Evolutionary conservation across 2,888 invertebrate genomes (phyloP).

Genomic region (Hypolimnas misippus): DNA sequence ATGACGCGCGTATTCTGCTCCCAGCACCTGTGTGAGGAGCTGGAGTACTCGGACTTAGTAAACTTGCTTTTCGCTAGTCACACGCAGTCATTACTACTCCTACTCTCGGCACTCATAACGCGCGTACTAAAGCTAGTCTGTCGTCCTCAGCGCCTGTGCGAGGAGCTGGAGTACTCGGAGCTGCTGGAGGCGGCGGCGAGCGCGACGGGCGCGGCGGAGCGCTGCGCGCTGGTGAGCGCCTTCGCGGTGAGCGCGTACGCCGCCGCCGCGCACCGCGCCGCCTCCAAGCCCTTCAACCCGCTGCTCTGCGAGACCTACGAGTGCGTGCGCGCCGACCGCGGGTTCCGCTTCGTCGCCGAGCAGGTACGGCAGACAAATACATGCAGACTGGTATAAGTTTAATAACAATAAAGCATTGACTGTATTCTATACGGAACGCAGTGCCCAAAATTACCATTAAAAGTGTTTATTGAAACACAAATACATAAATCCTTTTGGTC

Average conservation of each 20-base stretch:
- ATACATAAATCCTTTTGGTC: neutral
- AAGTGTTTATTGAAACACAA: neutral
- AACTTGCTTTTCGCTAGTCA: too few relatives aligned
- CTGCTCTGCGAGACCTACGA: conserved; percentile 93
- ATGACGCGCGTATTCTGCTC: too few relatives aligned
- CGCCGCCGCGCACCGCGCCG: conserved; percentile 88
- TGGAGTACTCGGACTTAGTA: too few relatives aligned
- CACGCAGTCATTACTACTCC: too few relatives aligned
- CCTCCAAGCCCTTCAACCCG: conserved; percentile 94
- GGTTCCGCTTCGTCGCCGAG: conserved; percentile 91
- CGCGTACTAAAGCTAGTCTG: too few relatives aligned
- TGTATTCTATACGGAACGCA: too few relatives aligned
- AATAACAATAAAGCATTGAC: too few relatives aligned
- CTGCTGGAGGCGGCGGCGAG: conserved; percentile 90
- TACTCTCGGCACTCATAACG: too few relatives aligned
- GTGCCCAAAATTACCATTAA: too few relatives aligned
- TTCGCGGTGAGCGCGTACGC: conserved; percentile 93
- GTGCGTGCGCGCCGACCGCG: conserved; percentile 89
- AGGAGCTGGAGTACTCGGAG: conserved; percentile 93
- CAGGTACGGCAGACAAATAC: conserved; percentile 86
- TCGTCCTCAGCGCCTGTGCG: conserved; percentile 91
- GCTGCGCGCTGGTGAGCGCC: conserved; percentile 86
- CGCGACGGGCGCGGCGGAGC: conserved; percentile 87
- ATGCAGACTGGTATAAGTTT: too few relatives aligned
- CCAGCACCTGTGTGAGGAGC: too few relatives aligned